These are phyloP conservation scores for Harlomillsia oculata DNA, from an alignment of 1,140 invertebrate genomes.

Conservation along the genomic window DNA sequence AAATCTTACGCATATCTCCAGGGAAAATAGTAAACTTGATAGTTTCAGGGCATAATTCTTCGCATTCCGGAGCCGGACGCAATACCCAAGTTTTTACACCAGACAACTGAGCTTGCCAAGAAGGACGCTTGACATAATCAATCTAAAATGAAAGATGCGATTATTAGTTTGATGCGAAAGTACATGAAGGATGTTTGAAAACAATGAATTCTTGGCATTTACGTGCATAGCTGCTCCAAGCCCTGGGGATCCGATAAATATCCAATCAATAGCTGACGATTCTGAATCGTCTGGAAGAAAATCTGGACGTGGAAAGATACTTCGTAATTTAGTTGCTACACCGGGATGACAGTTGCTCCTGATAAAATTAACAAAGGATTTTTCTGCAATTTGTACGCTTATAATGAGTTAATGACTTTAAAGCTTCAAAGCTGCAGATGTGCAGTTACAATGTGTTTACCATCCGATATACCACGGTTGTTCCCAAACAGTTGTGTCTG, in stretches of 20 bases:
- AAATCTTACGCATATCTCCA: conserved; percentile 30
- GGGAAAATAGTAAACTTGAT: conserved; percentile 26
- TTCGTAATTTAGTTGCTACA: conserved; percentile 42
- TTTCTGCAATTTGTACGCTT: neutral
- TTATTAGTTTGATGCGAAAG: neutral
- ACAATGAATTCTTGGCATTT: conserved; percentile 42
- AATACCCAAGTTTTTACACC: conserved; percentile 26
- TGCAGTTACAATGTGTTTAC: conserved; percentile 42
- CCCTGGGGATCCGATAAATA: conserved; percentile 59
- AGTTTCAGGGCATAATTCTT: conserved; percentile 17
- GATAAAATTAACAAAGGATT: conserved; percentile 1
- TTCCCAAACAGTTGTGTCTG: conserved; percentile 30
- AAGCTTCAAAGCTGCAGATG: neutral
- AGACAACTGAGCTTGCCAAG: conserved; percentile 31
- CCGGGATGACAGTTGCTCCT: conserved; percentile 49
- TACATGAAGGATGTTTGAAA: too few species aligned
- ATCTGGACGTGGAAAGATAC: conserved; percentile 46
- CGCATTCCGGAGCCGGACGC: conserved; percentile 32
- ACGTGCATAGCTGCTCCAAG: conserved; percentile 86
- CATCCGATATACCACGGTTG: conserved; percentile 49
- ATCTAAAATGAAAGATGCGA: conserved; percentile 11
- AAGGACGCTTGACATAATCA: conserved; percentile 32
- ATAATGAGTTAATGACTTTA: neutral
- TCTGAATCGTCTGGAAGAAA: conserved; percentile 61
- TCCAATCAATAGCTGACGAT: conserved; percentile 78